phyloP scores from a whole-genome alignment of 2,797 vertebrate species.

The Myripristis jacobus region DNA sequence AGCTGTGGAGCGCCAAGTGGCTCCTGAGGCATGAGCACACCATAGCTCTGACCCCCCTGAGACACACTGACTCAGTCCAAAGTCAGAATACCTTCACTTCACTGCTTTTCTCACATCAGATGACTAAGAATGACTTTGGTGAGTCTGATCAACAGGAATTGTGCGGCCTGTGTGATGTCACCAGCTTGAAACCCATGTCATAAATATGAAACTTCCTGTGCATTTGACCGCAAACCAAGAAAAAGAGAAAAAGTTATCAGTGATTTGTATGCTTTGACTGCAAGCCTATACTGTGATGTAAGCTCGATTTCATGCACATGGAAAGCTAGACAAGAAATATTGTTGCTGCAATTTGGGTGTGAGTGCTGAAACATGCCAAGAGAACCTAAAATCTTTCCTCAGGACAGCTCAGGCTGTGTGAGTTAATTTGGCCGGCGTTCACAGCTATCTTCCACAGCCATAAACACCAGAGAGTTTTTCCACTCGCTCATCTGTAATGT shows the following conservation, averaged over 20 bases:
- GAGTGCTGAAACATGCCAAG: constrained; percentile 14
- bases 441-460: background rate
- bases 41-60: constrained; percentile 42
- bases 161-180: constrained; percentile 11
- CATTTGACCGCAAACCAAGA: too few species aligned
- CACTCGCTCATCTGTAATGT: background rate
- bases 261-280: background rate
- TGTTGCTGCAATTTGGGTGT: constrained; percentile 21
- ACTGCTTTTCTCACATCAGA: constrained; percentile 48
- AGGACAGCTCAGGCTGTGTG: background rate
- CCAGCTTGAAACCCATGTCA: background rate
- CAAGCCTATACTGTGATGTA: background rate
- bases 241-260: background rate
- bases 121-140: constrained; percentile 47
- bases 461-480: background rate
- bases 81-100: constrained; percentile 68
- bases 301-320: constrained; percentile 10
- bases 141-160: background rate
- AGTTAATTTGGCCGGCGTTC: background rate
- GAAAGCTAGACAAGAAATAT: background rate
- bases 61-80: constrained; percentile 41
- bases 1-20: constrained; percentile 39
- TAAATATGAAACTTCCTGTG: too few species aligned
- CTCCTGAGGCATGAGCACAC: constrained; percentile 56
- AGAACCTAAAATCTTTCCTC: background rate